Evolutionary conservation across 2,113 vertebrate genomes (phyloP).

Genomic region (Ophiodon elongatus): DNA sequence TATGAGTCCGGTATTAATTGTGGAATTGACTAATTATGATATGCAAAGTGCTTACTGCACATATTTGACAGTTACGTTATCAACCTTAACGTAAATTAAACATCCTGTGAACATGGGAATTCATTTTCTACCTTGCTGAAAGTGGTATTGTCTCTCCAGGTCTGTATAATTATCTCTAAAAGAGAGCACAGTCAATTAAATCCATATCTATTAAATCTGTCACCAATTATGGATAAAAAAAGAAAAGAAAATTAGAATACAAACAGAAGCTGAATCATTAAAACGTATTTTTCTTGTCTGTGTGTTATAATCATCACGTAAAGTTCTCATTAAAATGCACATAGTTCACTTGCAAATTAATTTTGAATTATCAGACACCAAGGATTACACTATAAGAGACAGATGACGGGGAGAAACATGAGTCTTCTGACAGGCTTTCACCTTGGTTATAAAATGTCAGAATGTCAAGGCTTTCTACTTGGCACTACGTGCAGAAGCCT

Average conservation of each 20-base stretch:
- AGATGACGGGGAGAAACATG: slow-evolving; percentile 3
- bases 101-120: slow-evolving; percentile 54
- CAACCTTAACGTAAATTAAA: slow-evolving; percentile 51
- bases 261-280: slow-evolving; percentile 30
- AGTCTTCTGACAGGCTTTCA: slow-evolving; percentile 46
- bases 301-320: not conserved
- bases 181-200: slow-evolving; percentile 50
- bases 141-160: slow-evolving; percentile 51
- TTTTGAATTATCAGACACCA: slow-evolving; percentile 73
- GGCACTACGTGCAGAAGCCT: slow-evolving; percentile 40
- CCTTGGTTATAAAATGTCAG: slow-evolving; percentile 77
- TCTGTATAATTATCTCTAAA: slow-evolving; percentile 58
- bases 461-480: slow-evolving; percentile 58
- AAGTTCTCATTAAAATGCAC: not conserved
- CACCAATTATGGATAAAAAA: slow-evolving; percentile 31
- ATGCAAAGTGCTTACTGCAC: slow-evolving; percentile 51
- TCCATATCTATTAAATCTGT: slow-evolving; percentile 60
- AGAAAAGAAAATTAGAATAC: slow-evolving; percentile 15
- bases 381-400: slow-evolving; percentile 40
- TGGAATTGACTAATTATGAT: slow-evolving; percentile 31
- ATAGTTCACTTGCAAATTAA: slow-evolving; percentile 43
- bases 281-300: not conserved
- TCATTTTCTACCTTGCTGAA: slow-evolving; percentile 48
- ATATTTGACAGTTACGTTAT: slow-evolving; percentile 58
- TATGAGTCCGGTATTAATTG: not conserved